Conservation (phyloP, 2,113 vertebrate species). For the Engystomops pustulosus region DNA sequence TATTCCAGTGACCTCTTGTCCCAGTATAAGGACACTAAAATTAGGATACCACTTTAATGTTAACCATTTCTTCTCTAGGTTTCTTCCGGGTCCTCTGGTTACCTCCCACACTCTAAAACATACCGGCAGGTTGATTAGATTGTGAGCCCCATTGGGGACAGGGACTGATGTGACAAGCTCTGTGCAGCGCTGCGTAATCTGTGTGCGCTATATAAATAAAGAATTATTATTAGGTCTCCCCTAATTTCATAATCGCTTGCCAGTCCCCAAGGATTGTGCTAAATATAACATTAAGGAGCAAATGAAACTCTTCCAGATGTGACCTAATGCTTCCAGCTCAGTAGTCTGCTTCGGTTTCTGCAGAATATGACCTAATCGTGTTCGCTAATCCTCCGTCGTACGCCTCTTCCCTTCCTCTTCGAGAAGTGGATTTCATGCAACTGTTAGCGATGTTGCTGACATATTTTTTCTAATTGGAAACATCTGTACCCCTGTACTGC, state of each 20-base stretch:
- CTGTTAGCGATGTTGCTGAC: conserved; percentile 35
- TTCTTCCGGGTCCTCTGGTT: too few relatives aligned
- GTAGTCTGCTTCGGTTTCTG: background rate
- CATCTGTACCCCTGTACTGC: conserved; percentile 46
- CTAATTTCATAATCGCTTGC: too few relatives aligned
- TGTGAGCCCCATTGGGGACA: too few relatives aligned
- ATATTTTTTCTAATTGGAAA: conserved; percentile 56
- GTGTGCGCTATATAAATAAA: too few relatives aligned
- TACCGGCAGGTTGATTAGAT: too few relatives aligned
- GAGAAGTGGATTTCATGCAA: conserved; percentile 22
- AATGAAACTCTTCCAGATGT: conserved; percentile 26
- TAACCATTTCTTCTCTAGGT: too few relatives aligned
- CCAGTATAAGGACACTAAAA: background rate
- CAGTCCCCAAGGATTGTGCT: background rate
- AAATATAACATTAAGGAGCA: background rate
- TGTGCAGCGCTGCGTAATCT: too few relatives aligned
- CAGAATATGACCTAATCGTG: conserved; percentile 32
- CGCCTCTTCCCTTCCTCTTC: background rate
- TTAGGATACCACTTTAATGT: background rate
- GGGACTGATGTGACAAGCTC: too few relatives aligned
- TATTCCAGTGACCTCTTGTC: too few relatives aligned
- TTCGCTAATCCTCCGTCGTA: background rate
- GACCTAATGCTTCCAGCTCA: conserved; percentile 33
- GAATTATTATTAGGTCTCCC: background rate
- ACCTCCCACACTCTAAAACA: too few relatives aligned